A percentile compares a stretch with the other conserved stretches of the same genome.
Conservation (phyloP, 2,113 vertebrate genomes). For the Rallus limicola region DNA sequence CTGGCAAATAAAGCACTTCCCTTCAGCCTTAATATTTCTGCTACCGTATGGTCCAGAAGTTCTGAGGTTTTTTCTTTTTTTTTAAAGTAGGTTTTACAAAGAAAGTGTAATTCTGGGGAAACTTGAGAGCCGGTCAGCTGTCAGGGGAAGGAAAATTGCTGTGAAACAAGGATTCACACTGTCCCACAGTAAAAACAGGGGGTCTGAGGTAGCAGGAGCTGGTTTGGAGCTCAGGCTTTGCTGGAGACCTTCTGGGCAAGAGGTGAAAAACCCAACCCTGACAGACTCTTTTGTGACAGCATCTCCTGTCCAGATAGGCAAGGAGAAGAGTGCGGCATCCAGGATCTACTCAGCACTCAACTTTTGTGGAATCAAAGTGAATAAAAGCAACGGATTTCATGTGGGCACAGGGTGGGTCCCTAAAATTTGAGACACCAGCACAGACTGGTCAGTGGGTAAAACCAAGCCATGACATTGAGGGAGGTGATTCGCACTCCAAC, state of each 20-base stretch:
- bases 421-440: not conserved
- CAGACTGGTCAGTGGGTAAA: not conserved
- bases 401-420: not conserved
- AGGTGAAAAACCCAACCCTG: not conserved
- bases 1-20: constrained; percentile 69
- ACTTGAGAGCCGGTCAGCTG: not conserved
- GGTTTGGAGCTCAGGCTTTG: not conserved
- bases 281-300: not conserved
- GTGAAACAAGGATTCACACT: not conserved
- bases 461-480: not conserved
- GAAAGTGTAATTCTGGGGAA: not conserved
- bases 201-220: not conserved
- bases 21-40: constrained; percentile 58
- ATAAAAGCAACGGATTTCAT: not conserved
- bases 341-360: not conserved
- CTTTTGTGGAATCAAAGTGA: not conserved
- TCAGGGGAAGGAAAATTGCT: not conserved
- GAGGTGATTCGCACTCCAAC: not conserved
- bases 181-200: not conserved
- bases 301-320: not conserved
- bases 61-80: not conserved
- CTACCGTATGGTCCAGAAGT: constrained; percentile 17
- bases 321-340: not conserved
- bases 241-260: not conserved
- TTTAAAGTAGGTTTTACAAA: not conserved